Percentiles rank a stretch among this genome's conserved stretches.
These are phyloP conservation scores for Clepsis dumicolana DNA, from an alignment of 2,888 invertebrate species.

Conservation along the genomic window DNA sequence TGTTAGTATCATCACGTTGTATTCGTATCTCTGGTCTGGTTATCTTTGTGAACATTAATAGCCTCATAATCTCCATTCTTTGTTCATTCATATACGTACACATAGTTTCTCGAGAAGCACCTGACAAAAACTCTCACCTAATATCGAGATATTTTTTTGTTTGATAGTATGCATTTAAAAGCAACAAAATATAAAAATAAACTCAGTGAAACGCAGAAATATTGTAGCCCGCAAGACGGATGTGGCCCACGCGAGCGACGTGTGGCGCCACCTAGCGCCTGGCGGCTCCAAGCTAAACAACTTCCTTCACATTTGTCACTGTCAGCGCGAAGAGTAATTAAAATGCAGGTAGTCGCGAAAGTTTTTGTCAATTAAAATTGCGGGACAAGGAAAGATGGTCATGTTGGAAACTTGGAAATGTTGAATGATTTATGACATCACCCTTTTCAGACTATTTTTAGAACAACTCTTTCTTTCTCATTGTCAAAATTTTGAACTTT, in stretches of 20 bases:
- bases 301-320: conserved; percentile 19
- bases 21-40: no score
- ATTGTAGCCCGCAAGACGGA: not conserved
- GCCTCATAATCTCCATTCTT: no score
- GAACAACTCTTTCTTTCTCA: not conserved
- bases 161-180: not conserved
- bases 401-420: not conserved
- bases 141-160: no score
- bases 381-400: not conserved
- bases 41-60: no score
- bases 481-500: no score
- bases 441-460: not conserved
- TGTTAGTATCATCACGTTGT: no score
- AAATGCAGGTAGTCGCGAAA: conserved; percentile 7
- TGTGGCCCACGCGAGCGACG: conserved; percentile 15
- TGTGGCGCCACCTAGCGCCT: not conserved
- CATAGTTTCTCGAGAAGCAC: no score
- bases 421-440: not conserved
- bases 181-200: not conserved
- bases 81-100: no score
- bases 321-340: conserved; percentile 23
- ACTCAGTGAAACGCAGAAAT: not conserved
- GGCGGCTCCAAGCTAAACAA: conserved; percentile 19
- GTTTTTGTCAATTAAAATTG: conserved; percentile 4
- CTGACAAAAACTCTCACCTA: no score